Conservation (phyloP, 2,113 vertebrate species). For the Myotis brandtii region DNA sequence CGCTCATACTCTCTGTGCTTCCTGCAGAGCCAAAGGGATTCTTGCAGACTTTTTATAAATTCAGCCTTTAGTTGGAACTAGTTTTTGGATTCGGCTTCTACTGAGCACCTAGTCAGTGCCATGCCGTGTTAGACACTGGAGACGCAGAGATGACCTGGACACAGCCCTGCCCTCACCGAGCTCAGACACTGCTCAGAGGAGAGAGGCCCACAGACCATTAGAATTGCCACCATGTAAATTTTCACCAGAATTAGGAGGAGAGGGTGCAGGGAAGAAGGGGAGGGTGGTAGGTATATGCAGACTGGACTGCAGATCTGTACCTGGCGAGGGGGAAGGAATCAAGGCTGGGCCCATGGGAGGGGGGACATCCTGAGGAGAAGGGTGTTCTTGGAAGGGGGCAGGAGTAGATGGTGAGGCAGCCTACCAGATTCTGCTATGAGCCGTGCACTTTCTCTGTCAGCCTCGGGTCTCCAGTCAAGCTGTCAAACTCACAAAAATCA, state of each 20-base stretch:
- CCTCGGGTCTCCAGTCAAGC: not conserved
- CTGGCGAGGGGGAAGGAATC: not conserved
- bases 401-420: not conserved
- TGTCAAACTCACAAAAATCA: not conserved
- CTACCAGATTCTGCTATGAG: not conserved
- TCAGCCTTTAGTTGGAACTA: not conserved
- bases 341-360: rapidly evolving
- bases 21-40: conserved; percentile 52
- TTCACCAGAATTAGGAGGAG: not conserved
- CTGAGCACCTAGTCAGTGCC: not conserved
- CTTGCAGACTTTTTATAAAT: not conserved
- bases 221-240: not conserved
- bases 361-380: not conserved
- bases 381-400: not conserved
- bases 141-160: not conserved
- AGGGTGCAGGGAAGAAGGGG: not conserved
- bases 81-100: conserved; percentile 5
- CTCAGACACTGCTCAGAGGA: not conserved
- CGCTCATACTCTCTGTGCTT: conserved; percentile 62
- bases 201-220: not conserved
- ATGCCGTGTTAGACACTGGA: not conserved
- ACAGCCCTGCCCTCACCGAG: not conserved
- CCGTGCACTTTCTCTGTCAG: not conserved
- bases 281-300: not conserved
- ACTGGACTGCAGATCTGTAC: not conserved